Evolutionary conservation across 2,888 invertebrate species (phyloP).

Genomic region (Cyclophora albipunctata): DNA sequence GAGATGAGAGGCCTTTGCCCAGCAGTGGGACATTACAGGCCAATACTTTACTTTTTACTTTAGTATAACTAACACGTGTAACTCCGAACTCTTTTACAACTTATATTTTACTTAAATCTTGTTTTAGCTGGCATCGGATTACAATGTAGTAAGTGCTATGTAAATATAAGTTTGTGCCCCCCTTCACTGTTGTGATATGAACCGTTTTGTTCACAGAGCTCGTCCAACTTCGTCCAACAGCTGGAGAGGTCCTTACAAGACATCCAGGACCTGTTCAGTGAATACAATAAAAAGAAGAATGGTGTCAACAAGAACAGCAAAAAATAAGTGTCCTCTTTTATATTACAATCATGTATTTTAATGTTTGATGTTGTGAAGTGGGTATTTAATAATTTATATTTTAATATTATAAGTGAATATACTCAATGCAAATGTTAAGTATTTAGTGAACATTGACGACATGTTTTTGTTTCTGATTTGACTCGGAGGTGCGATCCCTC

Average conservation of each 20-base stretch:
- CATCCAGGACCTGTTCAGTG: conserved; percentile 80
- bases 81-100: too few relatives aligned
- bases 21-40: too few relatives aligned
- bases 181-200: neutral
- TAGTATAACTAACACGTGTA: too few relatives aligned
- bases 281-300: conserved; percentile 68
- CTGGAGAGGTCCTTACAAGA: conserved; percentile 83
- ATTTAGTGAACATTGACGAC: neutral
- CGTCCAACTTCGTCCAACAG: conserved; percentile 83
- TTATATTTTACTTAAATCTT: conserved; percentile 3
- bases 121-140: conserved; percentile 24
- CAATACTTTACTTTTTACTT: too few relatives aligned
- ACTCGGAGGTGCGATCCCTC: too few relatives aligned
- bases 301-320: conserved; percentile 32
- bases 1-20: too few relatives aligned
- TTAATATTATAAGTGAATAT: too few relatives aligned
- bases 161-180: neutral
- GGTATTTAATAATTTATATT: too few relatives aligned
- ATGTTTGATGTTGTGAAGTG: too few relatives aligned
- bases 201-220: conserved; percentile 76
- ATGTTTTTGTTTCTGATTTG: conserved; percentile 25
- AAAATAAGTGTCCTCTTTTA: conserved; percentile 15
- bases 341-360: too few relatives aligned
- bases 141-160: conserved; percentile 19
- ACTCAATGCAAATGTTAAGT: too few relatives aligned